Conservation (phyloP, 2,797 vertebrate genomes). For the Microcaecilia unicolor region DNA sequence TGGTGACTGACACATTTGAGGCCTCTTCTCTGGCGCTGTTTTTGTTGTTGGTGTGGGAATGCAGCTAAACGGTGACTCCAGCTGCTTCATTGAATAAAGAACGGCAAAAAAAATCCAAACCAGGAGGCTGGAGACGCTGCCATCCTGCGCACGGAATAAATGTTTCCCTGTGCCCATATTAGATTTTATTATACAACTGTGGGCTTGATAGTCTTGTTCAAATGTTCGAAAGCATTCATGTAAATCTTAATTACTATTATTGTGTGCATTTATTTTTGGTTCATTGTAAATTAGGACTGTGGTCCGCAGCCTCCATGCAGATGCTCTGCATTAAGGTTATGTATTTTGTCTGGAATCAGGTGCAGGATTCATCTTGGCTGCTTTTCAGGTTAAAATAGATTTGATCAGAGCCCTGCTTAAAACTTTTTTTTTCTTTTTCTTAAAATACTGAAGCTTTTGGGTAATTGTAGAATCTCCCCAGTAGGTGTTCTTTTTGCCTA, state of each 20-base stretch:
- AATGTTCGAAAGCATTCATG: constrained; percentile 16
- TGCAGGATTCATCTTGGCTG: not conserved
- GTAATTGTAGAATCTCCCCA: not conserved
- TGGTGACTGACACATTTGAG: constrained; percentile 32
- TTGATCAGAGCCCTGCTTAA: not conserved
- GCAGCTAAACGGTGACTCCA: constrained; percentile 39
- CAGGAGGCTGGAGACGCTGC: constrained; percentile 39
- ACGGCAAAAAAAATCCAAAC: constrained; percentile 40
- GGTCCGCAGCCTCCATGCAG: not conserved
- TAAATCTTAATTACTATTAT: constrained; percentile 7
- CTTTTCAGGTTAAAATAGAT: not conserved
- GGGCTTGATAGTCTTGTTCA: constrained; percentile 6
- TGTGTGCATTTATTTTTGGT: not conserved
- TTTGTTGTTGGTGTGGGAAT: constrained; percentile 42
- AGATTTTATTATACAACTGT: constrained; percentile 33
- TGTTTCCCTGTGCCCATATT: constrained; percentile 36
- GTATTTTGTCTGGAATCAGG: constrained; percentile 1
- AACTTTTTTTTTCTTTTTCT: not conserved
- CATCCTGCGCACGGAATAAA: constrained; percentile 27
- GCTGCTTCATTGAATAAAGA: constrained; percentile 36
- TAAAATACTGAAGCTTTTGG: not conserved
- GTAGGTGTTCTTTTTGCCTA: not conserved
- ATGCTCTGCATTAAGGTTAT: not conserved
- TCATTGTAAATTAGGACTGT: too few species aligned
- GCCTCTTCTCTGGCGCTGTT: constrained; percentile 37